Percentiles rank a stretch among this genome's conserved stretches.
Conservation (phyloP, 2,797 vertebrate genomes). For the Cheirogaleus major region DNA sequence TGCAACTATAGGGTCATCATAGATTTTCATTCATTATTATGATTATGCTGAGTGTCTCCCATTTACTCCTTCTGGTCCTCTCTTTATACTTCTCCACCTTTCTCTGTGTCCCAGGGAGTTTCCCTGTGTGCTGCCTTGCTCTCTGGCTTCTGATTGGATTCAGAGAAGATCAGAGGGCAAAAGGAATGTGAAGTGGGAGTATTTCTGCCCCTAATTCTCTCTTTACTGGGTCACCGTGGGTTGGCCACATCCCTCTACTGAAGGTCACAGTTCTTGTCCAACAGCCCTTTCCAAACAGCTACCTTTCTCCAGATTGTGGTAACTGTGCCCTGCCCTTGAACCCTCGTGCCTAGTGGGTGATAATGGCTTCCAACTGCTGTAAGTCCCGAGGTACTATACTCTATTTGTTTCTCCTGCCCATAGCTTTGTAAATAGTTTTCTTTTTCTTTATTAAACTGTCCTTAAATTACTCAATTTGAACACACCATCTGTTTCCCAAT, state of each 20-base stretch:
- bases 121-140: not conserved
- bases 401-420: slow-evolving; percentile 14
- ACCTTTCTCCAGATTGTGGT: not conserved
- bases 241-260: not conserved
- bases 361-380: not conserved
- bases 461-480: slow-evolving; percentile 56
- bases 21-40: not conserved
- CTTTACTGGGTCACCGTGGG: not conserved
- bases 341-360: not conserved
- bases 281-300: not conserved
- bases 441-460: slow-evolving; percentile 20
- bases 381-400: not conserved
- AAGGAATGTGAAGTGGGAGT: not conserved
- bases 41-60: not conserved
- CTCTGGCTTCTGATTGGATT: slow-evolving; percentile 2
- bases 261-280: not conserved
- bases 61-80: not conserved
- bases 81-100: not conserved
- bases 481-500: slow-evolving; percentile 47
- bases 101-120: not conserved
- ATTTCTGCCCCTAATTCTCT: not conserved
- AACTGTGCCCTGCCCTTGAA: not conserved
- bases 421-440: slow-evolving; percentile 30
- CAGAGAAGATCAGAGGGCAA: not conserved
- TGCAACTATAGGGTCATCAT: not conserved